These are phyloP conservation scores for Xerus rutilus DNA, from an alignment of 2,797 vertebrate species.

Conservation along the genomic window DNA sequence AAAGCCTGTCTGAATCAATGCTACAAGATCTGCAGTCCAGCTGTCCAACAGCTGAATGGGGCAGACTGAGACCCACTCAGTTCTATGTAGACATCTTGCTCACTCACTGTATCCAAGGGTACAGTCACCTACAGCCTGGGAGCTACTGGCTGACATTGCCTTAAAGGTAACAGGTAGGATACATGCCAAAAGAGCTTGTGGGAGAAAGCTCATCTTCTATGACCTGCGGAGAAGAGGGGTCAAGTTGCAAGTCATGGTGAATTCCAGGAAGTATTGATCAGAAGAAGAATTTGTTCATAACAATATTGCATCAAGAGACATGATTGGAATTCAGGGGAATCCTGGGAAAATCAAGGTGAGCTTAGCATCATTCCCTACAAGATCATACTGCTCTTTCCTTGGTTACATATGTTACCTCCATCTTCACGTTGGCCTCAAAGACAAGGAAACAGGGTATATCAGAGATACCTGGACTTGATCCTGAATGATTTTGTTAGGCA, in stretches of 20 bases:
- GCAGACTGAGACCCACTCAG: constrained; percentile 96
- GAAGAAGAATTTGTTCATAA: constrained; percentile 93
- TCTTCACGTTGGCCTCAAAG: constrained; percentile 97
- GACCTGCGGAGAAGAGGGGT: constrained; percentile 95
- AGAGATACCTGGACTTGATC: constrained; percentile 95
- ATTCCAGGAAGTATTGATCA: constrained; percentile 95
- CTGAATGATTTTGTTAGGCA: constrained; percentile 96
- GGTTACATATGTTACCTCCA: constrained; percentile 97
- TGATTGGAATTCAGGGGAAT: constrained; percentile 95
- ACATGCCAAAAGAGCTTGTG: constrained; percentile 95
- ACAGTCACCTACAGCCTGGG: constrained; percentile 92
- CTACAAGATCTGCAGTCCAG: constrained; percentile 95
- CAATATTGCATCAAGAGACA: constrained; percentile 95
- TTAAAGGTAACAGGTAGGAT: constrained; percentile 94
- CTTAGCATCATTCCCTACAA: constrained; percentile 95
- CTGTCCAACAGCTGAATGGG: constrained; percentile 92
- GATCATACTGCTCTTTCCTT: constrained; percentile 95
- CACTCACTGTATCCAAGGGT: constrained; percentile 93
- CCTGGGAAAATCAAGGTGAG: constrained; percentile 97
- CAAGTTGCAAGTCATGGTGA: constrained; percentile 97
- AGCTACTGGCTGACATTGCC: constrained; percentile 91
- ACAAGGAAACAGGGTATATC: constrained; percentile 97
- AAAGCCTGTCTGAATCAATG: constrained; percentile 96
- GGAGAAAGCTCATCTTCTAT: constrained; percentile 96
- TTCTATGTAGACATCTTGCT: constrained; percentile 93